Evolutionary conservation across 2,113 vertebrate genomes (phyloP), one percentile per base, ranked within the genome.

Genomic region (Anoplopoma fimbria): DNA sequence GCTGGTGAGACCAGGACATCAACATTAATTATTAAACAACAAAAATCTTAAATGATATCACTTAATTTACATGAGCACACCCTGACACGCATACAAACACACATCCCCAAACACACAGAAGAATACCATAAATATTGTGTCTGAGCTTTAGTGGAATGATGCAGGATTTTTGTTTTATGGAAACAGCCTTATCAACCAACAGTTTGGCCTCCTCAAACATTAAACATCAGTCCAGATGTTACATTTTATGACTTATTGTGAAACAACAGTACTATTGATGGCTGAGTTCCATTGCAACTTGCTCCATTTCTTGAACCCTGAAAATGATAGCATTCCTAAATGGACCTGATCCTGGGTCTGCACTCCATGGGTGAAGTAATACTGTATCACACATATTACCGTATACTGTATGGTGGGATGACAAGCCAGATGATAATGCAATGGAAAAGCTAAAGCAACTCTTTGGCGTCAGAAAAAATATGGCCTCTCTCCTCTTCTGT

Each of bases 401-500:
- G n/a, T 67, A 58, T 61, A 27, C 34, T 1, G 6, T 55, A 53
- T 49, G 69, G 53, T 60, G 65, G 33, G 40, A 63, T 21, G 64
- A 61, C 7, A n/a, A 42, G 62, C 58, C 29, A 31, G 73, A 82
- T 45, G 21, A 76, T n/a, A 75, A 87, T 76, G 82, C 82, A 83
- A 88, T 86, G 83, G 79, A 91, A 88, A 91, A 91, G 84, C 80
- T 86, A 95, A 95, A 93, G 82, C 74, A 95, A 95, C 83, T 96
- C 95, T 96, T 96, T 96, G 95, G 95, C 91, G 94, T 95, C 91
- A 91, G 88, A 94, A 94, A 94, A 93, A 94, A 93, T 95, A 95
- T 95, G 95, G 95, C 94, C 90, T 93, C 87, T 94, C 93, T 94
- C 92, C 90, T 92, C 91, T 91, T 71, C 71, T 87, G 91, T 92